Conservation (phyloP, 2,888 invertebrate genomes). For the Stenodema calcarata region DNA sequence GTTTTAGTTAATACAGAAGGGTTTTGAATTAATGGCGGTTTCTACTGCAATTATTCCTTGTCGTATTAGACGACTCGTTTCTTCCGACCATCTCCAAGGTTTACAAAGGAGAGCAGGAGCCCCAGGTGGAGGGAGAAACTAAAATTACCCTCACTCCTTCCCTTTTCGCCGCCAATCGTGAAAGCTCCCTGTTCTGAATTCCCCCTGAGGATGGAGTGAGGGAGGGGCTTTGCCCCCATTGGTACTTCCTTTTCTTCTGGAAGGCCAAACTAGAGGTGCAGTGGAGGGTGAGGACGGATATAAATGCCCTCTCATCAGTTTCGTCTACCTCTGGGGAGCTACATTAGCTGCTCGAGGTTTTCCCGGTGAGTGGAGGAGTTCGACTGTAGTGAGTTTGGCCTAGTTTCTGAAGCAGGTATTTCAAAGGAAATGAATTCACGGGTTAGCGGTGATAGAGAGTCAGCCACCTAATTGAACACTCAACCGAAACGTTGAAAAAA, state of each 20-base stretch:
- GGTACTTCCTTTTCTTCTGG: neutral
- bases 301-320: slow-evolving; percentile 26
- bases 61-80: slow-evolving; percentile 45
- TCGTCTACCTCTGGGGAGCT: neutral
- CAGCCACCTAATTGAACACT: neutral
- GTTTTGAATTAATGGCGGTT: slow-evolving; percentile 47
- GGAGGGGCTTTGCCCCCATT: neutral
- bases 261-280: neutral
- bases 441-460: neutral
- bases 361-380: neutral
- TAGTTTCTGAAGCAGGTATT: neutral
- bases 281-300: neutral
- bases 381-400: neutral
- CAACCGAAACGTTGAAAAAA: no score
- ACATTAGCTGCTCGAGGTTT: neutral
- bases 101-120: neutral
- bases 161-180: slow-evolving; percentile 17
- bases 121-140: neutral
- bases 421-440: neutral
- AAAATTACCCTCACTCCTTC: neutral
- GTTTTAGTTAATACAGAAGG: slow-evolving; percentile 38
- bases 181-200: neutral
- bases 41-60: slow-evolving; percentile 43
- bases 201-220: neutral
- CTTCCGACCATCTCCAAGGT: neutral